Base-by-base conservation (phyloP, 1,140 invertebrate genomes). In the Drosophila watanabei region DNA sequence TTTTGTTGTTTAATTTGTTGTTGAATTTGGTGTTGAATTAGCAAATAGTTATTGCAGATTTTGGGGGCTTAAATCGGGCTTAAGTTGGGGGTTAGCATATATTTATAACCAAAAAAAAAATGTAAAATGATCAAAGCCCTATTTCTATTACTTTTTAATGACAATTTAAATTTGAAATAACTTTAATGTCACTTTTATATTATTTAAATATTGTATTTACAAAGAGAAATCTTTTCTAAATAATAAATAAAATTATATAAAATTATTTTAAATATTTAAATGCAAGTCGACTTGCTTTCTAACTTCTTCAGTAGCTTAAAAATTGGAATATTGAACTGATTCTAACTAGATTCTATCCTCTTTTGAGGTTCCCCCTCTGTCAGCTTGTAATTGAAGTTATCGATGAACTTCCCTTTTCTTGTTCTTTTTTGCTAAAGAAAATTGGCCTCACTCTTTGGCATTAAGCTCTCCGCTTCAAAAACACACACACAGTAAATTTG, bases 401-500 rank as follows among this genome's bases (percentile, higher is more conserved):
- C 59, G 20, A 35, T 62, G 11, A 20, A 52, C 59, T n/a, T 30
- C 37, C 14, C 4, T 56, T 37, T 37, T 52, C 45, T 24, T 20
- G 14, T 18, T 24, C 3, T 24, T 24, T 24, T 24, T 24, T 24
- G 0, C 33, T 2, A 10, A 4, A 24, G 33, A 3, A 37, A 56
- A 56, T 37, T 56, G 33, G 51, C 41, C 9, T 14, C 41, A 13
- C 51, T 66, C 41, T 66, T 63, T 56, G 79, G 58, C 62, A 54
- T 37, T 73, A 68, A 82, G 73, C 80, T 65, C 56, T 43, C 11
- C 24, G 60, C 57, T 51, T 33, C 4, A 37, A 56, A 48, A 8
- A 3, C 24, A 48, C 45, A 37, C 52, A 56, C 52, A 37, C 80
- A 78, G 77, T 82, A 82, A 82, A 82, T 82, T 82, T 61, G 54